These are phyloP conservation scores for Cotesia typhae DNA, from an alignment of 1,140 invertebrate species.

Conservation along the genomic window DNA sequence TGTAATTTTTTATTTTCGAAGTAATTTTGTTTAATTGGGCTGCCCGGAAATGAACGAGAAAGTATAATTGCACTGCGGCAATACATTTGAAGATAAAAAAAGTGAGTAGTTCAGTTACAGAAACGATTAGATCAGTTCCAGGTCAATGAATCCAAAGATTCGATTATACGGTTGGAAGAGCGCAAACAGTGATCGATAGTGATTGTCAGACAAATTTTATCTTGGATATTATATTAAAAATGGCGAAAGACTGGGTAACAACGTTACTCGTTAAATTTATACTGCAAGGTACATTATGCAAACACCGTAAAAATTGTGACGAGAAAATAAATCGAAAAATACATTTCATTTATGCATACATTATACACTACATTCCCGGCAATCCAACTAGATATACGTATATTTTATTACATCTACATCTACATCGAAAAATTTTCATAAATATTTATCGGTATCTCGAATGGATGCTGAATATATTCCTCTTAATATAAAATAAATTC, in stretches of 20 bases:
- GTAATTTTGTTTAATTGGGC: no score
- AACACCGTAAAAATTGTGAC: no score
- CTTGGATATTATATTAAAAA: no score
- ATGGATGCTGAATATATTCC: neutral
- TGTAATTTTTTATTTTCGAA: no score
- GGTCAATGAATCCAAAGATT: constrained; percentile 34
- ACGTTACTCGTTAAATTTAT: no score
- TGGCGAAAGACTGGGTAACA: no score
- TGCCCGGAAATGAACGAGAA: no score
- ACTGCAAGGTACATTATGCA: no score
- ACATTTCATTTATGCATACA: neutral
- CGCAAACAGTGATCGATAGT: constrained; percentile 24
- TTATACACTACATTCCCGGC: no score
- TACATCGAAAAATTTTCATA: constrained; percentile 44
- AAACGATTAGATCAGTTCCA: constrained; percentile 31
- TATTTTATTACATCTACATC: neutral
- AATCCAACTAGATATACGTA: neutral
- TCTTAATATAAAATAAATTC: neutral
- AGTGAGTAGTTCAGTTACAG: constrained; percentile 24
- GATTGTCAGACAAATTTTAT: neutral
- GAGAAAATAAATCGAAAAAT: no score
- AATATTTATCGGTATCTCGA: constrained; percentile 41
- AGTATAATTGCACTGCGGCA: no score
- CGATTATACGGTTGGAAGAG: constrained; percentile 31
- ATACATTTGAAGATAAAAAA: neutral